Evolutionary conservation across 2,888 invertebrate genomes (phyloP), one percentile per base, ranked within the genome.

Genomic region (Oegoconia quadripuncta): DNA sequence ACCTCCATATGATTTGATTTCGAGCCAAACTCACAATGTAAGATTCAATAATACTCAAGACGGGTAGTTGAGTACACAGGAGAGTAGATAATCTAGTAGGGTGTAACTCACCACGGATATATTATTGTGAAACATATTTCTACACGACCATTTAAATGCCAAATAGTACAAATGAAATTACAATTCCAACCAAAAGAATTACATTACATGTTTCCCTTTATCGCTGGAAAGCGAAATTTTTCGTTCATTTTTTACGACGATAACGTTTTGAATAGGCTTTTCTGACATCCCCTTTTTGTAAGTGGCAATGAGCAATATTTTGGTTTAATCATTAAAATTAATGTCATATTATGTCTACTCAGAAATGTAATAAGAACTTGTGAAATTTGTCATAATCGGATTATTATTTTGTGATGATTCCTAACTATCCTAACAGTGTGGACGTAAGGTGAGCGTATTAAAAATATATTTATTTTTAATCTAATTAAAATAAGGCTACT

Each of bases 311-410:
- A 61, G 55, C 63, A 68, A 71, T 66, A 64, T 55, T 62, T 52
- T 48, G 64, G 74, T 67, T 74, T 74, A 70, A 68, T 73, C 81
- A 74, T 84, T 80, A 80, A 80, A 83, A 81, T 80, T 83, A 83
- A 83, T 83, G 82, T 74, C 53, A 75, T 65, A 70, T 59, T 73
- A 65, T n/a, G n/a, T n/a, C n/a, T n/a, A n/a, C n/a, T n/a, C 59
- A 52, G 58, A 53, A 52, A 23, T n/a, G n/a, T n/a, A n/a, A n/a
- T n/a, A n/a, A n/a, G n/a, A n/a, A n/a, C n/a, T n/a, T n/a, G n/a
- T n/a, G n/a, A n/a, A n/a, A n/a, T n/a, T n/a, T n/a, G n/a, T n/a
- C n/a, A n/a, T n/a, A n/a, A n/a, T n/a, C n/a, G n/a, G n/a, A n/a
- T n/a, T n/a, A n/a, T n/a, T n/a, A n/a, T n/a, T n/a, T n/a, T n/a